Base-by-base conservation (phyloP, 2,888 invertebrate species). In the Silvanus unidentatus region DNA sequence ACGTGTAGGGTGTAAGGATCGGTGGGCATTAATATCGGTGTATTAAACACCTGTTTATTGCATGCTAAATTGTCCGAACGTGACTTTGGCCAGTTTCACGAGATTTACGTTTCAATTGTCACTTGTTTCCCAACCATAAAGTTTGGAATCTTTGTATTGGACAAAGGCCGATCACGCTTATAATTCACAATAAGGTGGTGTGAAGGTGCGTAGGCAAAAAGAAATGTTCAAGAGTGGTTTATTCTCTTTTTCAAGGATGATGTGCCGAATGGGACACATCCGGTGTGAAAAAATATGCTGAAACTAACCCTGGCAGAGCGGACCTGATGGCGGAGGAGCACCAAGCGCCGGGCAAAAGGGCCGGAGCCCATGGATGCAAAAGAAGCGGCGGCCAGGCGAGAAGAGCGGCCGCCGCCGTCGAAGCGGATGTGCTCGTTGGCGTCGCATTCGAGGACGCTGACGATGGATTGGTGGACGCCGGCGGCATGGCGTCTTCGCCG, bases 341-440 rank as follows among this genome's bases (percentile, higher is more conserved):
- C 66, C 81, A 82, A 51, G 83, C 82, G 47, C 77, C 75, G 52
- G 85, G 84, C 55, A 84, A 64, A 50, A 85, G 75, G 30, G 84
- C 83, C 56, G 84, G 84, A 42, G 82, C 84, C 85, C 86, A 86
- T 14, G 85, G 85, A 57, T 83, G 83, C 68, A 87, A 72, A 61
- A 86, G 70, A 50, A 85, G 80, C 36, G 86, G 86, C 61, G 84
- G 84, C 86, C 85, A 86, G 12, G 83, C 82, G 65, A 86, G 70
- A 65, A 86, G 75, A 44, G 84, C 82, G n/a, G 65, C 70, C 48
- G 68, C 71, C 40, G 65, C 65, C 34, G 66, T 57, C 30, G 65
- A 55, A 40, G 64, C 49, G 41, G 64, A 47, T 47, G 62, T 48
- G 34, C 57, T 39, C 45, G 57, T 39, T 14, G 54, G 39, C 12